Evolutionary conservation across 2,888 invertebrate species (phyloP), one percentile per base, ranked within the genome.

Genomic region (Petrolisthes manimaculis): DNA sequence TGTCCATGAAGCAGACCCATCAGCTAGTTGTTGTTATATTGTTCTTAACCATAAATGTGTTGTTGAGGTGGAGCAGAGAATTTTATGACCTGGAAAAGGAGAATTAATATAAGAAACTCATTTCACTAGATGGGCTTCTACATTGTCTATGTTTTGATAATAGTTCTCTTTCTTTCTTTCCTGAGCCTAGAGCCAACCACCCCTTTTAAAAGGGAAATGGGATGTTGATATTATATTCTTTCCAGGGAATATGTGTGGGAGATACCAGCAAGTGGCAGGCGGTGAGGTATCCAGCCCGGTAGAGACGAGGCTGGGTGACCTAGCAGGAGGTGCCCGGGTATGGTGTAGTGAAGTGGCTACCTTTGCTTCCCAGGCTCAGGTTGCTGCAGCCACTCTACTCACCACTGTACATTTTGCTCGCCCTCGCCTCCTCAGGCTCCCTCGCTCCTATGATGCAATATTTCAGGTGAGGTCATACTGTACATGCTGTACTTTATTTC

Each of bases 361-460:
- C 4, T 89, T 91, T 86, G 91, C 91, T 3, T 79, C 80, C 0
- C 88, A 86, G 53, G 88, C 88, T 1, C 89, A 84, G 21, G 80
- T 86, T 12, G 84, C 84, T 53, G 87, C 90, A 14, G 80, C 87
- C 9, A 82, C 86, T 6, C 89, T 91, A 9, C 85, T 91, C 37
- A 84, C 86, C 18, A 86, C 88, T 14, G 85, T 86, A 71, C 84
- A 83, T 53, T 97, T 97, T 97, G 94, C 95, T 92, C 95, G 95
- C 92, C 98, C 99, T 37, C 95, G 95, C 91, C 94, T 99, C 91
- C 95, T 99, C 89, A 94, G 95, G 91, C 94, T 99, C 93, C 98
- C 99, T 84, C 95, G 96, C 90, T 96, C 97, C 93, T 99, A 98
- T 94, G 98, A 99, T 94, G 96, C 96, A 92, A 95, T 97, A 91